Base-by-base conservation (phyloP, 2,113 vertebrate species). In the Ginglymostoma cirratum region DNA sequence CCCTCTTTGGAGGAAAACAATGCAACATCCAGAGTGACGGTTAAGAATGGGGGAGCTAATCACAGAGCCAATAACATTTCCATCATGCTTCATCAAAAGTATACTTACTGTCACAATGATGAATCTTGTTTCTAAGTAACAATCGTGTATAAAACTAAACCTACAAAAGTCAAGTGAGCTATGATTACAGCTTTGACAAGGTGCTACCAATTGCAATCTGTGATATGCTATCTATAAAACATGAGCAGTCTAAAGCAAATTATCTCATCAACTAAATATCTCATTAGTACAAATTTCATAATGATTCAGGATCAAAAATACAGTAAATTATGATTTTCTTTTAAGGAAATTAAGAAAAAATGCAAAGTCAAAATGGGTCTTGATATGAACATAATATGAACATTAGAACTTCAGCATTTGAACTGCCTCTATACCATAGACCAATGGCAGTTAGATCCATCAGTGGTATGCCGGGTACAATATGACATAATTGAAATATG, bases 141-240 rank as follows among this genome's bases (percentile, higher is more conserved):
- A 96, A 94, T 96, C 96, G 96, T 96, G 97, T 97, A 96, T 96
- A 90, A 96, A 97, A 97, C 97, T 96, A 97, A 96, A 96, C 96
- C 96, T 96, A 96, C 97, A 66, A 66, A 65, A 96, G 96, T 97
- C 96, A 96, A 96, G 66, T 96, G 94, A 83, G 96, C 96, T 96
- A 86, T 96, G 96, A 78, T 96, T 86, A 96, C 67, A 96, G 76
- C 96, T 96, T 38, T 96, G 96, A 96, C 96, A 96, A 96, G 96
- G 90, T 96, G 96, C 96, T 96, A 96, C 95, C 97, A 96, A 78
- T 76, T 96, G 85, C 6, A 96, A 95, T 96, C 83, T 55, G 23
- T 0, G 45, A 15, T 66, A 72, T 96, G 96, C 96, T 96, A 90
- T 94, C 96, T 95, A 24, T 96, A 89, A 96, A 96, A 96, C 96